Base-by-base conservation (phyloP, 2,113 vertebrate genomes). In the Podocnemis expansa region DNA sequence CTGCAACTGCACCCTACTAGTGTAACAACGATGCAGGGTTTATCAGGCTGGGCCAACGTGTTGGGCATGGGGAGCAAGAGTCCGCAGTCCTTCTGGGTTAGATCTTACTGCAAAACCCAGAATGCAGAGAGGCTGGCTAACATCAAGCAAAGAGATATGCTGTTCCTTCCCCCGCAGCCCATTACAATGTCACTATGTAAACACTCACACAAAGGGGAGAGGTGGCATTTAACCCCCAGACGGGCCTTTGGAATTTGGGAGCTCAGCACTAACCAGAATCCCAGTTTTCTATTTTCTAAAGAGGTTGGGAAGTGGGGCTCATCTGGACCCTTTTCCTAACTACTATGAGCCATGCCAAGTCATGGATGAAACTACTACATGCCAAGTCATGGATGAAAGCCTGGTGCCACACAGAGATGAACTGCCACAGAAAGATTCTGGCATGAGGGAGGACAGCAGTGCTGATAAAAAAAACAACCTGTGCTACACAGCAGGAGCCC, bases 41-140 rank as follows among this genome's bases (percentile, higher is more conserved):
- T 90, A 54, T 73, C 82, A 43, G 3, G 63, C 78, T 84, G 31
- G 80, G 82, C 87, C 75, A 89, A 47, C 51, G 73, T 93, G 86
- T 92, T 81, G 93, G 90, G 63, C 19, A 93, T 78, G 87, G 89
- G 84, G 83, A 85, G 70, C 1, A 1, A 10, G 82, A 73, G 82
- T 94, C 95, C 85, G 58, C 91, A 94, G 94, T 91, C 93, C 93
- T 94, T 90, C 22, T 1, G 0, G 80, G 84, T 60, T 87, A 80
- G 88, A 87, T 49, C 1, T 88, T 0, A 1, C 80, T 82, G 84
- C 84, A 93, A 82, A 85, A 55, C 41, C 45, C n/a, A 34, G 79
- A 56, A 10, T 29, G 29, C 55, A 58, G 58, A 78, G 24, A 43
- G 47, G 80, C 29, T 0, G 0, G 45, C 21, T 56, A 34, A n/a